Percentiles rank a stretch among this genome's conserved stretches.
phyloP scores from a whole-genome alignment of 2,797 vertebrate species.

The Streptopelia turtur region DNA sequence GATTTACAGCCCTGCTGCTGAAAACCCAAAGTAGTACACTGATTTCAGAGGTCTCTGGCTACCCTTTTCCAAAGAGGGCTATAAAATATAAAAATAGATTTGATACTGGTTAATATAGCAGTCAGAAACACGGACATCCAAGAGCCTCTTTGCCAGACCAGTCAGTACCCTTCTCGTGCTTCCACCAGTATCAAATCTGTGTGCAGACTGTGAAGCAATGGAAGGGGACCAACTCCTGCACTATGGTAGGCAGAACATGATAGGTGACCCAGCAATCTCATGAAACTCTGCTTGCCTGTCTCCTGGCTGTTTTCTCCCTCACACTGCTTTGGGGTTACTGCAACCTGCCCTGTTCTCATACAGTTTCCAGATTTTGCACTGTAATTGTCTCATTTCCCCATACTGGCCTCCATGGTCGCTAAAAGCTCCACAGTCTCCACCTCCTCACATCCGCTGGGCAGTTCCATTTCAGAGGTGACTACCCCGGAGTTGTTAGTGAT shows the following conservation, averaged over 20 bases:
- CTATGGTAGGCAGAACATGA: background rate
- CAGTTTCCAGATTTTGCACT: background rate
- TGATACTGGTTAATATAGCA: background rate
- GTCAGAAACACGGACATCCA: background rate
- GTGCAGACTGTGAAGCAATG: rapidly evolving
- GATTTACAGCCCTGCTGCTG: background rate
- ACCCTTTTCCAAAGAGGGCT: background rate
- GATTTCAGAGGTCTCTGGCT: background rate
- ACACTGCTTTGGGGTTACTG: background rate
- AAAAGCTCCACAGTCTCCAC: background rate
- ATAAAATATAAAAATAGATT: background rate
- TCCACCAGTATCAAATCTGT: background rate
- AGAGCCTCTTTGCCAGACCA: background rate
- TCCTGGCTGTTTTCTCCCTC: background rate
- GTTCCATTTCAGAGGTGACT: conserved; percentile 21
- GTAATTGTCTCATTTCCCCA: background rate
- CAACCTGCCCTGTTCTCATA: background rate
- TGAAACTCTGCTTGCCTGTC: background rate
- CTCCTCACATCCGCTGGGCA: background rate
- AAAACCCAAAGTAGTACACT: background rate
- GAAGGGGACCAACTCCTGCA: rapidly evolving
- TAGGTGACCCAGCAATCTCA: rapidly evolving
- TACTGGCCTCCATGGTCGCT: background rate
- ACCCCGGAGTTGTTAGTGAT: background rate
- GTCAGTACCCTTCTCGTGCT: background rate